A percentile compares a stretch with the other conserved stretches of the same genome.
phyloP scores from a whole-genome alignment of 2,888 invertebrate species.

The Limnephilus auricula region DNA sequence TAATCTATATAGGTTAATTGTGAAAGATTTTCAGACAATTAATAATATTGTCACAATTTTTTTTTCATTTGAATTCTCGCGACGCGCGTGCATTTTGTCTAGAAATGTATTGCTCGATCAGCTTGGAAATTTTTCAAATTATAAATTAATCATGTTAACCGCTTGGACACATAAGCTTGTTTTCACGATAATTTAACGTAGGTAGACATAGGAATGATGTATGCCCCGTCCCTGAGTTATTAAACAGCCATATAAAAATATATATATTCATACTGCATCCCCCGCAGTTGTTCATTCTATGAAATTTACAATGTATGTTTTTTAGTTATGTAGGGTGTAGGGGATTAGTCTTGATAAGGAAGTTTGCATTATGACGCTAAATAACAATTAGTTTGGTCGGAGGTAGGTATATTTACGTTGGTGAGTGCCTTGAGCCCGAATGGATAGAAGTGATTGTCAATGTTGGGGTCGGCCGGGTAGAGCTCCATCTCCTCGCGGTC shows the following conservation, averaged over 20 bases:
- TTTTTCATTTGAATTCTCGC: too few relatives aligned
- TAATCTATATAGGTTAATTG: not conserved
- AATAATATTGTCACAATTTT: not conserved
- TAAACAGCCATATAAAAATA: not conserved
- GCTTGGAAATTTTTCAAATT: not conserved
- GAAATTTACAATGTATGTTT: not conserved
- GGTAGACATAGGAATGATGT: too few relatives aligned
- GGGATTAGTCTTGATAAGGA: not conserved
- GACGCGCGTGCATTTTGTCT: too few relatives aligned
- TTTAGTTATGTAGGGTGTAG: not conserved
- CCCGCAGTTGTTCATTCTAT: not conserved
- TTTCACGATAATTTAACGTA: too few relatives aligned
- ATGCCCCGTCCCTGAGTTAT: too few relatives aligned
- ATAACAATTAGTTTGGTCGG: not conserved
- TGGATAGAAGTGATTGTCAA: constrained; percentile 77
- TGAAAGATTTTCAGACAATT: not conserved
- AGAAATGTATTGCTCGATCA: not conserved
- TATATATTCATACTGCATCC: not conserved
- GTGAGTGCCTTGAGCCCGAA: constrained; percentile 83
- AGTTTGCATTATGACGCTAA: not conserved
- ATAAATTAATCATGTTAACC: not conserved
- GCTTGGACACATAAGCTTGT: too few relatives aligned
- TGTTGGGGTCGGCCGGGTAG: constrained; percentile 78
- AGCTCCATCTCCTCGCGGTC: constrained; percentile 75
- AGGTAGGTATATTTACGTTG: constrained; percentile 73